These are phyloP conservation scores for Belonocnema kinseyi DNA, from an alignment of 1,140 invertebrate species.

Conservation along the genomic window DNA sequence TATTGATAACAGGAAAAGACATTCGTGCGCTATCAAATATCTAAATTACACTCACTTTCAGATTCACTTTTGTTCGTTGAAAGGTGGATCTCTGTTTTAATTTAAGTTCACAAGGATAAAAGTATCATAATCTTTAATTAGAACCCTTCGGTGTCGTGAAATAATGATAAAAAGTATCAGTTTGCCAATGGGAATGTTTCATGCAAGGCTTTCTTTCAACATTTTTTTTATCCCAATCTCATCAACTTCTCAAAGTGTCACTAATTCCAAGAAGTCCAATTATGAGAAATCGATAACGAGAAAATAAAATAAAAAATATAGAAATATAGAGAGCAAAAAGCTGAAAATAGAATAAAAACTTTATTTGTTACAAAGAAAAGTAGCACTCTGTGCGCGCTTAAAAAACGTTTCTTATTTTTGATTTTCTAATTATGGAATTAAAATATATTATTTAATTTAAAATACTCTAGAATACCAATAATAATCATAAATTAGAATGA, in stretches of 20 bases:
- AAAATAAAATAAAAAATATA: background rate
- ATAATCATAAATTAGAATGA: too few relatives aligned
- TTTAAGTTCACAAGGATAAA: slow-evolving; percentile 51
- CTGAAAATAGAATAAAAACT: too few relatives aligned
- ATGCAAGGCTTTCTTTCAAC: slow-evolving; percentile 30
- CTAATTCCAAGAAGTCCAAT: slow-evolving; percentile 56
- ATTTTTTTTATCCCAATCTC: slow-evolving; percentile 34
- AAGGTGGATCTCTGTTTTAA: slow-evolving; percentile 51
- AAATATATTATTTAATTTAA: too few relatives aligned
- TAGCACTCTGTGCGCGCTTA: too few relatives aligned
- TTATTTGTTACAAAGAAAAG: too few relatives aligned
- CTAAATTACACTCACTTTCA: slow-evolving; percentile 7
- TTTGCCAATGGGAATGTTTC: slow-evolving; percentile 50
- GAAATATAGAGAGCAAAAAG: background rate
- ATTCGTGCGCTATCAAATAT: slow-evolving; percentile 1
- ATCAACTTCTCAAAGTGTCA: background rate
- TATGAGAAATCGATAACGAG: slow-evolving; percentile 53
- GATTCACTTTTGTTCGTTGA: background rate
- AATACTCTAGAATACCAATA: too few relatives aligned
- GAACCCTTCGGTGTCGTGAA: slow-evolving; percentile 60
- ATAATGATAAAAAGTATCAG: slow-evolving; percentile 63
- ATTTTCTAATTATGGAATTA: too few relatives aligned
- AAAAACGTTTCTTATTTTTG: too few relatives aligned
- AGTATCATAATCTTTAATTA: slow-evolving; percentile 70
- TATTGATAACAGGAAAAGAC: background rate